These are phyloP conservation scores for Coracopsis vasa DNA, from an alignment of 2,113 vertebrate species.

Conservation along the genomic window DNA sequence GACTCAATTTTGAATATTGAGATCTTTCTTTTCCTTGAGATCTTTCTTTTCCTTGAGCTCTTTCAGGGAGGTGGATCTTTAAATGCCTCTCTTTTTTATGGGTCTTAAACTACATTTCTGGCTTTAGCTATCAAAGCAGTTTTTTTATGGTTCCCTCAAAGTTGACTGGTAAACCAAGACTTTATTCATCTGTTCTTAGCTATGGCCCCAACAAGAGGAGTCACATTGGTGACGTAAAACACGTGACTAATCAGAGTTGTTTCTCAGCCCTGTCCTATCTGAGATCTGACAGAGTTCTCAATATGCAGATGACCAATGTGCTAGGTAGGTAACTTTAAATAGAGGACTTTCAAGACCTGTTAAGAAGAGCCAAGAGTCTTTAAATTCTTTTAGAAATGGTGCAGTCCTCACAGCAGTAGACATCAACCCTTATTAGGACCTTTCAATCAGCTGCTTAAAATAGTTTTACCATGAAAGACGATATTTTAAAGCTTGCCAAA, in stretches of 20 bases:
- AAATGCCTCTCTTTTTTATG: not conserved
- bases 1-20: not conserved
- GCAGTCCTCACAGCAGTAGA: not conserved
- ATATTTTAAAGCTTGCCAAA: constrained; percentile 13
- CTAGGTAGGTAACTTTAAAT: not conserved
- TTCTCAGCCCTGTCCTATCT: not conserved
- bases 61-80: not conserved
- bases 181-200: not conserved
- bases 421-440: not conserved
- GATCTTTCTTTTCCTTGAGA: not conserved
- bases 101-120: not conserved
- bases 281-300: not conserved
- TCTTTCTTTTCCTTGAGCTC: not conserved
- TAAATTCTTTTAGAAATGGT: not conserved
- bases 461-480: constrained; percentile 1
- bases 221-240: not conserved
- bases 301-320: not conserved
- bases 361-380: not conserved
- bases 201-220: not conserved
- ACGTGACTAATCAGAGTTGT: not conserved
- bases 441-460: not conserved
- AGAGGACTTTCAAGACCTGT: not conserved
- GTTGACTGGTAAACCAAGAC: not conserved
- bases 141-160: not conserved
- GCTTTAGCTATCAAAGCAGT: not conserved